phyloP scores from a whole-genome alignment of 2,797 vertebrate species.

The Sebastes iracundus region DNA sequence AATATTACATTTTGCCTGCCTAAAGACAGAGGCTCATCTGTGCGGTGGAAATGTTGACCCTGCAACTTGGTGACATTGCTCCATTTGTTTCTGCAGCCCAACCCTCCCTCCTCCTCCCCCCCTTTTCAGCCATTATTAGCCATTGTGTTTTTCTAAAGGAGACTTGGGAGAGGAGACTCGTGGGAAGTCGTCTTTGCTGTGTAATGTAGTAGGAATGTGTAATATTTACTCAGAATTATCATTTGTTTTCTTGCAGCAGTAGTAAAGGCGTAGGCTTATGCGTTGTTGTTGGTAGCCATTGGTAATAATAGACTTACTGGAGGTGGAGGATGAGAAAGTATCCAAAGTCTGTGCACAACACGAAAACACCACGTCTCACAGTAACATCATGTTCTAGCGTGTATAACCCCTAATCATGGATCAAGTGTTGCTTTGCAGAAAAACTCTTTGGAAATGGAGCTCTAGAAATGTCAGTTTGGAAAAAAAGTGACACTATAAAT shows the following conservation, averaged over 20 bases:
- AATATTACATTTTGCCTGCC: slow-evolving; percentile 26
- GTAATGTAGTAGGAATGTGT: slow-evolving; percentile 17
- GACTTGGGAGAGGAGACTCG: not conserved
- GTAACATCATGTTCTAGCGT: slow-evolving; percentile 12
- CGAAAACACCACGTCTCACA: slow-evolving; percentile 25
- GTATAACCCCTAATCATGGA: slow-evolving; percentile 5
- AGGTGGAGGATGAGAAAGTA: slow-evolving; percentile 39
- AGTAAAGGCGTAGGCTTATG: slow-evolving; percentile 21
- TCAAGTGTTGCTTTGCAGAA: slow-evolving; percentile 1
- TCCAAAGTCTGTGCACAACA: slow-evolving; percentile 4
- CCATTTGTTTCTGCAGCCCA: slow-evolving; percentile 20
- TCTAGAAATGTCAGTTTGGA: not conserved
- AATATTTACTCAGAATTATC: slow-evolving; percentile 34
- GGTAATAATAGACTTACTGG: slow-evolving; percentile 48
- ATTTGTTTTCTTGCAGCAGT: slow-evolving; percentile 24
- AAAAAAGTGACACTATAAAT: not conserved
- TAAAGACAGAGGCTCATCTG: slow-evolving; percentile 24
- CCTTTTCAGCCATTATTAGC: not conserved
- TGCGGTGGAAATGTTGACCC: slow-evolving; percentile 33
- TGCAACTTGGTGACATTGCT: slow-evolving; percentile 34
- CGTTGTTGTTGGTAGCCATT: slow-evolving; percentile 22
- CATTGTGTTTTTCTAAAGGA: not conserved
- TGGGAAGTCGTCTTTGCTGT: slow-evolving; percentile 1
- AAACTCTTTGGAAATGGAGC: slow-evolving; percentile 4
- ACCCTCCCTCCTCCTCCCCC: no score